Evolutionary conservation across 1,140 invertebrate genomes (phyloP), one percentile per base, ranked within the genome.

Genomic region (Pinna nobilis): DNA sequence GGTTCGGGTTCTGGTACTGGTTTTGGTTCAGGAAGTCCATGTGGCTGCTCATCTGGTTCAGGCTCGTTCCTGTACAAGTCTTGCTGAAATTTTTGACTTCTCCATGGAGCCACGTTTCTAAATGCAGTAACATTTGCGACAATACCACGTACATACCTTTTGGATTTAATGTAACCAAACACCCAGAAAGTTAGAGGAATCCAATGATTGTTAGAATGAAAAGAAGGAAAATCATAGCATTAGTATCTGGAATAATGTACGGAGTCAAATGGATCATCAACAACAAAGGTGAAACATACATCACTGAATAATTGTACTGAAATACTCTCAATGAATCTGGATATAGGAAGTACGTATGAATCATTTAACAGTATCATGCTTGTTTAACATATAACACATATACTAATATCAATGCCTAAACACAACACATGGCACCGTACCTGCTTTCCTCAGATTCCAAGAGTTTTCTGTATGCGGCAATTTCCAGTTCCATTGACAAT

Each of bases 401-500:
- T n/a, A n/a, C n/a, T n/a, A n/a, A n/a, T n/a, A n/a, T n/a, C n/a
- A n/a, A n/a, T n/a, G n/a, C n/a, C n/a, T n/a, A n/a, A n/a, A n/a
- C n/a, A n/a, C 20, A 25, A 18, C 20, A 33, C 18, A 20, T 30
- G 28, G 13, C 11, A 1, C 13, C 53, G 72, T 69, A 86, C 84
- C 84, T 81, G 77, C 79, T 87, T 79, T 89, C 88, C 75, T 89
- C 88, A 53, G 80, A 79, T 75, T 89, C 88, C 79, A 89, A 72
- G 57, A 89, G 76, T 69, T 88, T 87, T 60, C 87, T 82, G 82
- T 89, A 89, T 47, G 88, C 88, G 60, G 82, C 80, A 72, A 89
- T 89, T 78, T 89, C 88, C 23, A 89, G 81, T 74, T 89, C 88
- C 65, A 89, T 68, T 18, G 84, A 84, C 35, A 89, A 84, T 78